A percentile compares a stretch with the other conserved stretches of the same genome.
phyloP scores from a whole-genome alignment of 2,113 vertebrate species.

The Cyprinus carpio region DNA sequence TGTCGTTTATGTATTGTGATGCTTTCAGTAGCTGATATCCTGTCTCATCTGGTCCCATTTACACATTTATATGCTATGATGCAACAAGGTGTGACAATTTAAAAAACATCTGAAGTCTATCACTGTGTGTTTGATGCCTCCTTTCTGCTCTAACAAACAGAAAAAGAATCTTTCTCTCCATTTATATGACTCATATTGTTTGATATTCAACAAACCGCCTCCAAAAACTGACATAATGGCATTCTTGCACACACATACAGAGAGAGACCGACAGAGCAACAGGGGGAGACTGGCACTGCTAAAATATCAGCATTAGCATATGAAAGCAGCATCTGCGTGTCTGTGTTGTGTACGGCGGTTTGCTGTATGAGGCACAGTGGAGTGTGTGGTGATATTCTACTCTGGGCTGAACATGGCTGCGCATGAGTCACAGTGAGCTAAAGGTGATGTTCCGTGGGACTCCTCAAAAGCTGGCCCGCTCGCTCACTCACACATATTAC shows the following conservation, averaged over 20 bases:
- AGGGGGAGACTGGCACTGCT: slow-evolving; percentile 40
- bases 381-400: slow-evolving; percentile 16
- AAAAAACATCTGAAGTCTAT: slow-evolving; percentile 9
- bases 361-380: neutral
- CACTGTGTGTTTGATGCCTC: slow-evolving; percentile 21
- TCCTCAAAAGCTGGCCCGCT: neutral
- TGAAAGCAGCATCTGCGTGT: slow-evolving; percentile 66
- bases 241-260: slow-evolving; percentile 41
- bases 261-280: slow-evolving; percentile 17
- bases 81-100: slow-evolving; percentile 31
- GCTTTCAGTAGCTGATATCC: neutral
- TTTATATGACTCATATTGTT: slow-evolving; percentile 40
- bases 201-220: slow-evolving; percentile 48
- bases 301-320: slow-evolving; percentile 72
- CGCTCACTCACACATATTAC: slow-evolving; percentile 17
- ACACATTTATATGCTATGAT: neutral
- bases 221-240: slow-evolving; percentile 50
- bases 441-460: slow-evolving; percentile 17
- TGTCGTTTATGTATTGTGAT: neutral
- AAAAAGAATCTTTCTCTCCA: slow-evolving; percentile 25
- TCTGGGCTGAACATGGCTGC: slow-evolving; percentile 12
- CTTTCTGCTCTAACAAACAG: slow-evolving; percentile 34
- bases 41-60: neutral
- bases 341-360: slow-evolving; percentile 1
- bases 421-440: slow-evolving; percentile 26